These are phyloP conservation scores for Lacanobia wlatinum DNA, from an alignment of 2,888 invertebrate species.

Conservation along the genomic window DNA sequence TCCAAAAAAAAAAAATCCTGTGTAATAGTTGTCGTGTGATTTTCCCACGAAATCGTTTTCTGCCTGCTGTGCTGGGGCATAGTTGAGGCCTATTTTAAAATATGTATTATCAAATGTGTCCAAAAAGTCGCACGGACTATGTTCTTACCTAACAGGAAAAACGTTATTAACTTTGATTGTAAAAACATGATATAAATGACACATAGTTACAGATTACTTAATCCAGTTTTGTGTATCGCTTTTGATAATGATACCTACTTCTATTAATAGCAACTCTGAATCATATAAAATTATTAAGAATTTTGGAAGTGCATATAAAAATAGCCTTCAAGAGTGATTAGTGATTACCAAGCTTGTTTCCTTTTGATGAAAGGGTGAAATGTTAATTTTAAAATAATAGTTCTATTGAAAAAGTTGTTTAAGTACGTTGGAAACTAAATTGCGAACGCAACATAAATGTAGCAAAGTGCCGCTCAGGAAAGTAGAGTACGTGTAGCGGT, in stretches of 20 bases:
- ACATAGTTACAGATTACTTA: slow-evolving; percentile 8
- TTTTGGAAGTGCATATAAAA: slow-evolving; percentile 13
- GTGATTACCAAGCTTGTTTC: not conserved
- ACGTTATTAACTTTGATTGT: not conserved
- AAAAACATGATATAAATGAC: slow-evolving; percentile 2
- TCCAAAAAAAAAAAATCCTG: not conserved
- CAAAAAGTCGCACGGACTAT: not conserved
- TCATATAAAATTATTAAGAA: not conserved
- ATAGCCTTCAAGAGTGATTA: slow-evolving; percentile 8
- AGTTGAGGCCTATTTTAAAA: not conserved
- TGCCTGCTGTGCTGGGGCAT: not conserved
- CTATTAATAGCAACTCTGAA: slow-evolving; percentile 23
- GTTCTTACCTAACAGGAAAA: slow-evolving; percentile 25
- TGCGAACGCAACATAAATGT: not conserved
- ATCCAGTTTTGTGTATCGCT: slow-evolving; percentile 10
- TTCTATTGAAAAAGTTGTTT: no score
- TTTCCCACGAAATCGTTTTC: not conserved
- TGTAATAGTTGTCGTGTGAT: not conserved
- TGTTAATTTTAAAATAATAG: no score
- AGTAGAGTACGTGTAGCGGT: no score
- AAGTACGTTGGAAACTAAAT: not conserved
- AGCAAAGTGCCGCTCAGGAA: not conserved
- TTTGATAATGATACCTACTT: slow-evolving; percentile 9
- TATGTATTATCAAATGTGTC: not conserved
- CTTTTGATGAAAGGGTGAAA: not conserved